phyloP scores from a whole-genome alignment of 2,888 invertebrate genomes.

The Mystacides longicornis region DNA sequence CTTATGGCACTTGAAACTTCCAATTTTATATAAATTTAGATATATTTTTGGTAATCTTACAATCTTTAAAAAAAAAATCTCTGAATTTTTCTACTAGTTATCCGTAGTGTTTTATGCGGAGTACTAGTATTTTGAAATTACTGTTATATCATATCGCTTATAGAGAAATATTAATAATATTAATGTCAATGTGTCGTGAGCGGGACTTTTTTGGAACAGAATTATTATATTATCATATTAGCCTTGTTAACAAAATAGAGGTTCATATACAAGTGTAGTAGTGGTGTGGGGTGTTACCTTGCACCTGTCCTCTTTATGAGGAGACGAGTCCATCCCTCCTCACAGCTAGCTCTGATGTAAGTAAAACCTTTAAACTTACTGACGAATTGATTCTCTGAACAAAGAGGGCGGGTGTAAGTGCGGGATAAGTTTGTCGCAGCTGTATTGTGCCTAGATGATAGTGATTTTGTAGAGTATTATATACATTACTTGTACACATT shows the following conservation, averaged over 20 bases:
- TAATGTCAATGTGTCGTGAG: not conserved
- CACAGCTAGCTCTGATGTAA: no score
- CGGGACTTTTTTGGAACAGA: no score
- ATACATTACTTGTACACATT: not conserved
- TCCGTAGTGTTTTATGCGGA: constrained; percentile 13
- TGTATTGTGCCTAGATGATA: constrained; percentile 54
- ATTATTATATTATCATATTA: no score
- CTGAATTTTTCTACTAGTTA: constrained; percentile 16
- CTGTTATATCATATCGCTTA: constrained; percentile 24
- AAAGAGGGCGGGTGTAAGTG: no score
- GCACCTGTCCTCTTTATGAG: no score
- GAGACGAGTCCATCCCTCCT: no score
- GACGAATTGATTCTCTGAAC: not conserved
- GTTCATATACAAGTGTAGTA: no score
- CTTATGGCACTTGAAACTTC: constrained; percentile 23
- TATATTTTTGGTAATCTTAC: constrained; percentile 19
- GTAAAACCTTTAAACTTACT: no score
- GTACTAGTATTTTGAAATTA: constrained; percentile 16
- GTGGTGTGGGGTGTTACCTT: constrained; percentile 25
- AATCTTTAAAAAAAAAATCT: constrained; percentile 19
- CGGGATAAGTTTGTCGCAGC: constrained; percentile 45
- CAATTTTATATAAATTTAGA: constrained; percentile 21
- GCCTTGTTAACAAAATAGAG: constrained; percentile 16
- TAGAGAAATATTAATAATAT: constrained; percentile 21
- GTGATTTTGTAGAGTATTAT: constrained; percentile 31